A percentile compares a stretch with the other conserved stretches of the same genome.
These are phyloP conservation scores for Pterocles burchelli DNA, from an alignment of 2,113 vertebrate genomes.

Conservation along the genomic window DNA sequence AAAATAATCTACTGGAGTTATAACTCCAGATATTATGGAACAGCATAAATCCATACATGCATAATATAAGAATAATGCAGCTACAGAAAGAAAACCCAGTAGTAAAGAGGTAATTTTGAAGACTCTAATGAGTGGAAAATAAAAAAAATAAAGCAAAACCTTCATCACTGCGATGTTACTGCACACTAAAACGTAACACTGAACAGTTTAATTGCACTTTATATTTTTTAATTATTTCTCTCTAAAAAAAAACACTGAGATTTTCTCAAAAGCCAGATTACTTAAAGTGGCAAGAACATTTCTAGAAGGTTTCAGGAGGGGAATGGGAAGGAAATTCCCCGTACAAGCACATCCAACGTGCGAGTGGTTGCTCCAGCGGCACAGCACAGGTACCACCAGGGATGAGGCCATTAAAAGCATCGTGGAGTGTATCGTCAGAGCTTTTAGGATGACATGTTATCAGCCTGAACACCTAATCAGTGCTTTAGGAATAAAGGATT, in stretches of 20 bases:
- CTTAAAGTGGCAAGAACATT: neutral
- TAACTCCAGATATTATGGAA: neutral
- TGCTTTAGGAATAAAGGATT: neutral
- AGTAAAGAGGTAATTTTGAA: neutral
- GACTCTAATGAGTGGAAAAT: neutral
- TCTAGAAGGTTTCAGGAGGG: neutral
- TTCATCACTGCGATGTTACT: neutral
- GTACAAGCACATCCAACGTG: fast-evolving
- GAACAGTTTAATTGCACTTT: neutral
- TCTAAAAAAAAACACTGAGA: neutral
- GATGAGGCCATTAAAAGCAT: neutral
- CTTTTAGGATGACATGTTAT: neutral
- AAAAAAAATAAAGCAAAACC: neutral
- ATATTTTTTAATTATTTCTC: neutral
- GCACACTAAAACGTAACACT: neutral
- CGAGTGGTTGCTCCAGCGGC: neutral
- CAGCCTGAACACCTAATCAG: neutral
- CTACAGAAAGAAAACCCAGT: neutral
- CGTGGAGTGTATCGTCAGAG: neutral
- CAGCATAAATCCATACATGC: neutral
- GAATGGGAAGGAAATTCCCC: neutral
- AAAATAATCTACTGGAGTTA: neutral
- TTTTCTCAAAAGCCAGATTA: neutral
- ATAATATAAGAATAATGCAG: neutral
- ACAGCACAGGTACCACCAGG: neutral